Evolutionary conservation across 1,140 invertebrate genomes (phyloP).

Genomic region (Nephila pilipes): DNA sequence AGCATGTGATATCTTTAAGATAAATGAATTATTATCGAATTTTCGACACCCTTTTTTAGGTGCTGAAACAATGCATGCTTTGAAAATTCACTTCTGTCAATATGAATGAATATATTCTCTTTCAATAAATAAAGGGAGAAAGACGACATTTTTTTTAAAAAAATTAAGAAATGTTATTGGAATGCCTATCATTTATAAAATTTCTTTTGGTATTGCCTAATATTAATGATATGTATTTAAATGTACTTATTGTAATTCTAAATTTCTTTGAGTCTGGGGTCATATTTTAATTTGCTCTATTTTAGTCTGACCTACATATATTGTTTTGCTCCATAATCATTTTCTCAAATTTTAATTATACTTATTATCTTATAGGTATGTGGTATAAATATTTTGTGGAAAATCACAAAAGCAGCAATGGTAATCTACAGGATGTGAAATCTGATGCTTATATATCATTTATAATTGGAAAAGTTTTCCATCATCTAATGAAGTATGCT

Average conservation of each 20-base stretch:
- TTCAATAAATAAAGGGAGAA: no score
- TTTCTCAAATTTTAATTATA: background rate
- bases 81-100: no score
- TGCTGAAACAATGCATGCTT: no score
- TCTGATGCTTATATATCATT: slow-evolving; percentile 54
- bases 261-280: background rate
- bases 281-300: background rate
- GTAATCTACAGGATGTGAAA: slow-evolving; percentile 53
- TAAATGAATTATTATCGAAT: no score
- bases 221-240: background rate
- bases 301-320: background rate
- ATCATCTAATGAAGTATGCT: slow-evolving; percentile 69
- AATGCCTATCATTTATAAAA: no score
- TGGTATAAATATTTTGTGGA: slow-evolving; percentile 67
- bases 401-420: slow-evolving; percentile 55
- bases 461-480: slow-evolving; percentile 58
- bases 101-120: no score
- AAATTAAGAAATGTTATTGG: no score
- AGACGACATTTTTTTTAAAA: no score
- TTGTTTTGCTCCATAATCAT: background rate
- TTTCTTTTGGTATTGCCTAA: no score
- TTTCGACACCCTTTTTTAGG: no score
- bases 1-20: no score
- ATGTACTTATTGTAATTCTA: background rate
- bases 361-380: slow-evolving; percentile 44